phyloP scores from a whole-genome alignment of 30 jellyfish, hydroid and myxozoan genomes.

The Hydractinia symbiolongicarpus region DNA sequence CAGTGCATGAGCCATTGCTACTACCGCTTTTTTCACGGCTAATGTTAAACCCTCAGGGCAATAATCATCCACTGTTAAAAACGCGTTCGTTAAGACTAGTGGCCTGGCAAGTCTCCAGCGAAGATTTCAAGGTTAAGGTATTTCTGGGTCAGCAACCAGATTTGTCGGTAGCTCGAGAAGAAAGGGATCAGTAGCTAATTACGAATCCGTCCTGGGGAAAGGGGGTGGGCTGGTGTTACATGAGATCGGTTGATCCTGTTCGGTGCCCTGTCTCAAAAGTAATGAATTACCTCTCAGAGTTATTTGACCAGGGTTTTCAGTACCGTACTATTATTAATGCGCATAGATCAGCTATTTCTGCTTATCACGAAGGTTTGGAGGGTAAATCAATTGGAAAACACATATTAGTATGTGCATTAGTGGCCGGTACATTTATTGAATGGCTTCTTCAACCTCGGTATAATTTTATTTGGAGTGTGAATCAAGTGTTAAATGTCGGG shows the following conservation, averaged over 20 bases:
- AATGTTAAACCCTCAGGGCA: constrained; percentile 12
- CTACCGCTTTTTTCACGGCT: background rate
- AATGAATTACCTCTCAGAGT: constrained; percentile 28
- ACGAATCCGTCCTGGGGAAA: constrained; percentile 53
- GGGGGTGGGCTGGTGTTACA: constrained; percentile 40
- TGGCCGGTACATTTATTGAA: constrained; percentile 19
- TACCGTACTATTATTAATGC: constrained; percentile 21
- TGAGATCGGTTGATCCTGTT: constrained; percentile 30
- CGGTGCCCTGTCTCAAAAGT: constrained; percentile 13
- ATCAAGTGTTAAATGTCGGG: constrained; percentile 2
- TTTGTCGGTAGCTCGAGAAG: constrained; percentile 32
- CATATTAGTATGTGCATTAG: constrained; percentile 19
- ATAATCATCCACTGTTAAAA: constrained; percentile 6
- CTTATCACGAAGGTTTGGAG: constrained; percentile 12
- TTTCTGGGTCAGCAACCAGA: constrained; percentile 25
- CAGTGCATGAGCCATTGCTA: constrained; percentile 1
- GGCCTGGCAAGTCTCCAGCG: constrained; percentile 31
- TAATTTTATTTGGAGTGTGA: background rate
- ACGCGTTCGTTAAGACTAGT: background rate
- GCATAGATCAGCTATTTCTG: constrained; percentile 32
- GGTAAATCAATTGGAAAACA: constrained; percentile 31
- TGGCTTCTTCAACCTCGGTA: constrained; percentile 30
- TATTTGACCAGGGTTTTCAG: constrained; percentile 12
- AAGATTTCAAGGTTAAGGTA: constrained; percentile 4
- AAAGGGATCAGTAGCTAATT: constrained; percentile 23